A percentile compares a stretch with the other conserved stretches of the same genome.
phyloP scores from a whole-genome alignment of 1,140 invertebrate species.

The Sesamia nonagrioides region DNA sequence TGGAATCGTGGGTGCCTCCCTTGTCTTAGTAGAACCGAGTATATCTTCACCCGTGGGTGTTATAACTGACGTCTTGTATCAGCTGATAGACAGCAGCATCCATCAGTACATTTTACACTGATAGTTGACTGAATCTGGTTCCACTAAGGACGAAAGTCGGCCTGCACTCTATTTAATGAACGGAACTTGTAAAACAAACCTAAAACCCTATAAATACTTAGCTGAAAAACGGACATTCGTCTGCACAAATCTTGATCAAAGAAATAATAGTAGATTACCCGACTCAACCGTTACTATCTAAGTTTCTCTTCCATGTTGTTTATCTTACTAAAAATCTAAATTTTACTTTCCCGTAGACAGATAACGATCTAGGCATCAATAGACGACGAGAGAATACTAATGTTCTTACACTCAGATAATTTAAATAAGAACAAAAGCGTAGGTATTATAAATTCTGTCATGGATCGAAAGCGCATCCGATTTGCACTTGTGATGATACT shows the following conservation, averaged over 20 bases:
- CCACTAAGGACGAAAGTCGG: not conserved
- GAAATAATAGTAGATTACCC: not conserved
- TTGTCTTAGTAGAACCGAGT: not conserved
- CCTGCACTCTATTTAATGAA: not conserved
- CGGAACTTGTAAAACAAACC: not conserved
- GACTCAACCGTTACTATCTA: not conserved
- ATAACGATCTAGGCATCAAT: slow-evolving; percentile 38
- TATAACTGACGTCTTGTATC: slow-evolving; percentile 3
- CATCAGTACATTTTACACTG: not conserved
- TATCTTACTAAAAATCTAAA: slow-evolving; percentile 36
- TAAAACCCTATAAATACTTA: not conserved
- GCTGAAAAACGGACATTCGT: not conserved
- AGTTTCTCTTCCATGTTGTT: slow-evolving; percentile 35
- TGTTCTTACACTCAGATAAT: slow-evolving; percentile 27
- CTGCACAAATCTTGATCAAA: not conserved
- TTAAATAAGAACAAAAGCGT: slow-evolving; percentile 46
- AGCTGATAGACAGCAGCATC: not conserved
- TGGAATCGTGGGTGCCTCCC: not conserved
- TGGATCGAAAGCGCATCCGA: slow-evolving; percentile 41
- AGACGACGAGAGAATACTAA: slow-evolving; percentile 28
- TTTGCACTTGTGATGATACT: slow-evolving; percentile 38
- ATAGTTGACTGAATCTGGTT: slow-evolving; percentile 5
- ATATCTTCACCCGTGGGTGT: slow-evolving; percentile 6
- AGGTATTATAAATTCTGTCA: slow-evolving; percentile 41
- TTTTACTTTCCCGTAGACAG: slow-evolving; percentile 20